A percentile compares a stretch with the other conserved stretches of the same genome.
Conservation (phyloP, 1,140 invertebrate species). For the Drosophila varians region DNA sequence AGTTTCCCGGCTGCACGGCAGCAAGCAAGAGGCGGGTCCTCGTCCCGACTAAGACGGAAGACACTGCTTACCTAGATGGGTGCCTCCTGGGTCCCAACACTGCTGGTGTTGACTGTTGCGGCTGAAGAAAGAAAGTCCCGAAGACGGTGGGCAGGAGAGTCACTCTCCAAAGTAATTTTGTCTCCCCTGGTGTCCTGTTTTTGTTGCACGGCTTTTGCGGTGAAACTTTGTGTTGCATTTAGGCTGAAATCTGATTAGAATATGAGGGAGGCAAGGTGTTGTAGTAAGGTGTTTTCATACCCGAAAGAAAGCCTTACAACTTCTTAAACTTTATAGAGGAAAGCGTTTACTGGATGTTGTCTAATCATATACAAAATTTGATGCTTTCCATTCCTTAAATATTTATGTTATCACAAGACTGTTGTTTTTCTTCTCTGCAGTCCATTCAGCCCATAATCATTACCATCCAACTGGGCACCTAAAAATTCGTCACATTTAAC, state of each 20-base stretch:
- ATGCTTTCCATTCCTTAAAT: background rate
- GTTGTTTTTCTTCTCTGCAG: background rate
- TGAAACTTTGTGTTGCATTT: conserved; percentile 3
- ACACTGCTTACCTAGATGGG: conserved; percentile 40
- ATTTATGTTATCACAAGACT: background rate
- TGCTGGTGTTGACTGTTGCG: conserved; percentile 62
- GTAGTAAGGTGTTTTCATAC: background rate
- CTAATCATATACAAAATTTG: background rate
- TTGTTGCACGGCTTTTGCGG: background rate
- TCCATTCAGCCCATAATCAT: conserved; percentile 7
- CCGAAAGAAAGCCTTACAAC: background rate
- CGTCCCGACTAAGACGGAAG: conserved; percentile 32
- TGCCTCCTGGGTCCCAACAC: conserved; percentile 38
- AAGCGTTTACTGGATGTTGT: too few relatives aligned
- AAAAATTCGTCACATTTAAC: conserved; percentile 41
- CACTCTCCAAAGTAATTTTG: background rate
- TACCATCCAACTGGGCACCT: conserved; percentile 24
- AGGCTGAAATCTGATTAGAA: conserved; percentile 13
- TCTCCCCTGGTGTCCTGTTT: background rate
- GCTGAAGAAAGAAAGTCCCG: conserved; percentile 4
- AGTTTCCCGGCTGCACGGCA: conserved; percentile 14
- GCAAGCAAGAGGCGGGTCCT: too few relatives aligned
- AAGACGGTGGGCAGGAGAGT: background rate
- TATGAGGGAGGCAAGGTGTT: background rate
- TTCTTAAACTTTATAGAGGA: too few relatives aligned